Conservation (phyloP, 2,113 vertebrate genomes). For the Amblyornis subalaris region DNA sequence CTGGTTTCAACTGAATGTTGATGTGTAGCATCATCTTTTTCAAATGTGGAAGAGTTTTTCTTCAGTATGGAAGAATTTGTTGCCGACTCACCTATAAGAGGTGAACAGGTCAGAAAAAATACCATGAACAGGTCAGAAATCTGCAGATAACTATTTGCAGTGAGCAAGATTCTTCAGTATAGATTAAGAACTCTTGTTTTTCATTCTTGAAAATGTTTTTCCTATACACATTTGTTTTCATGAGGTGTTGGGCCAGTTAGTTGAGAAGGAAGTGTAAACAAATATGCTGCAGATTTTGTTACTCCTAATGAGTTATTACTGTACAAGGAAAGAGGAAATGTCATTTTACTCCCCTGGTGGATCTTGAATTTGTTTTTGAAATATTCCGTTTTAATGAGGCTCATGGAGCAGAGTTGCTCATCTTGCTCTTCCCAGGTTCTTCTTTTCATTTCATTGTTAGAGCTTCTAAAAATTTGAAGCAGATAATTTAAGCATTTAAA, state of each 20-base stretch:
- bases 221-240: not conserved
- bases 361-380: not conserved
- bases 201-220: not conserved
- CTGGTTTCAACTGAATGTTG: not conserved
- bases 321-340: not conserved
- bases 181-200: not conserved
- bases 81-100: fast-evolving
- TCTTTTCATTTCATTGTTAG: not conserved
- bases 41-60: not conserved
- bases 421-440: not conserved
- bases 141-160: not conserved
- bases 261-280: not conserved
- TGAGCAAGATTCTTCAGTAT: not conserved
- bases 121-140: not conserved
- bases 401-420: not conserved
- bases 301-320: not conserved
- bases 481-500: not conserved
- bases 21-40: not conserved
- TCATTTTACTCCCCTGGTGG: not conserved
- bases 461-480: not conserved
- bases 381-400: not conserved
- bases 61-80: not conserved
- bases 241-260: not conserved
- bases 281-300: not conserved
- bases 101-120: not conserved